Percentiles rank a stretch among this genome's conserved stretches.
Conservation (phyloP, 2,113 vertebrate species). For the Otus sunia region DNA sequence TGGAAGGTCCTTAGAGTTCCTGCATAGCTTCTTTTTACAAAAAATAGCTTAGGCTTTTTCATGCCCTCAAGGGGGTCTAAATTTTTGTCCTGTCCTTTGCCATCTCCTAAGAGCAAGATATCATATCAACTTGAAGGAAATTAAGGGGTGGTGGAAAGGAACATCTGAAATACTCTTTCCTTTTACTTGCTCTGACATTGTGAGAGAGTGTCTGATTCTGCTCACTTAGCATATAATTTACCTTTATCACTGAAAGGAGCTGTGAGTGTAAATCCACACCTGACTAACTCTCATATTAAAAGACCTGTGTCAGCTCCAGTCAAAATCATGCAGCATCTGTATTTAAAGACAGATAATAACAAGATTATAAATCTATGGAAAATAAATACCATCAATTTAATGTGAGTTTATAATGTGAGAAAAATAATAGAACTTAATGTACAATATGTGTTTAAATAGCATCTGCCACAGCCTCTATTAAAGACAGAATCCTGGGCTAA, state of each 20-base stretch:
- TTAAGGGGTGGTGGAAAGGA: background rate
- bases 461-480: background rate
- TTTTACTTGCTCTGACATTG: background rate
- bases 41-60: background rate
- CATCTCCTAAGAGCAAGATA: background rate
- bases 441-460: background rate
- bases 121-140: background rate
- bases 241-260: background rate
- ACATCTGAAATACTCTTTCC: background rate
- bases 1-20: background rate
- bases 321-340: background rate
- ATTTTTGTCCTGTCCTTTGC: background rate
- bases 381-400: background rate
- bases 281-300: background rate
- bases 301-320: background rate
- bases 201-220: background rate
- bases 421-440: background rate
- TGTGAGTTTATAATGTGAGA: accelerated
- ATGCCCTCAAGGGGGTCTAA: too few relatives aligned
- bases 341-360: background rate
- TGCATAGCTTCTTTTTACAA: background rate
- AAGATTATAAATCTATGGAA: background rate
- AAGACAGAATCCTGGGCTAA: background rate
- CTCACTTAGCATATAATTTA: background rate
- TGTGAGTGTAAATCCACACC: background rate